phyloP scores from a whole-genome alignment of 2,888 invertebrate genomes.

The Diaperis boleti region DNA sequence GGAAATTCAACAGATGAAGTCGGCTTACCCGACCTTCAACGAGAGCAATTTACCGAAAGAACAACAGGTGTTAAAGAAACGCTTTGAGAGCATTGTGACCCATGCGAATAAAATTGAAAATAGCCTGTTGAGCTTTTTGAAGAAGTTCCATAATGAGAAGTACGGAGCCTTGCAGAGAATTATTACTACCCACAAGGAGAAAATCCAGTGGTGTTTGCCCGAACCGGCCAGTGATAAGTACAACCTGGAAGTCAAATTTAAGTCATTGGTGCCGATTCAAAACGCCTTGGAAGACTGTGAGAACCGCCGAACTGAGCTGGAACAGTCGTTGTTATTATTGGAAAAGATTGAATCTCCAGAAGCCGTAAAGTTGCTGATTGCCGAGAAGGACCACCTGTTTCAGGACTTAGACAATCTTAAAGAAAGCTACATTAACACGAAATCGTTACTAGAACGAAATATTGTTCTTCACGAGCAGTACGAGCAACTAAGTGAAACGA shows the following conservation, averaged over 20 bases:
- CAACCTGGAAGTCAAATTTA: constrained; percentile 90
- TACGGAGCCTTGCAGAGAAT: constrained; percentile 84
- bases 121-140: constrained; percentile 82
- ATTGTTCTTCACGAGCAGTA: constrained; percentile 85
- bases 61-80: constrained; percentile 83
- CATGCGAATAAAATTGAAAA: constrained; percentile 88
- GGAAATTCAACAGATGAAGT: constrained; percentile 78
- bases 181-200: constrained; percentile 85
- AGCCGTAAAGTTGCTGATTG: constrained; percentile 74
- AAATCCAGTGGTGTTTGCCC: constrained; percentile 91
- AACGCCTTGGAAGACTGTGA: constrained; percentile 80
- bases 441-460: constrained; percentile 76
- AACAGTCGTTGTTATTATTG: constrained; percentile 78
- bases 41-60: constrained; percentile 86
- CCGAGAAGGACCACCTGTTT: constrained; percentile 78
- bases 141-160: constrained; percentile 89
- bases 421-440: constrained; percentile 77
- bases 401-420: constrained; percentile 80
- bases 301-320: constrained; percentile 74
- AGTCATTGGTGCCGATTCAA: constrained; percentile 82
- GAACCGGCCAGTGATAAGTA: constrained; percentile 92
- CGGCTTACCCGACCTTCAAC: constrained; percentile 81
- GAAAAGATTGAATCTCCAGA: constrained; percentile 81
- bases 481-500: constrained; percentile 80
- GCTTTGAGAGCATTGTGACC: constrained; percentile 81